These are phyloP conservation scores for Didymodactylos carnosus DNA, from an alignment of 2,888 invertebrate genomes.

Conservation along the genomic window DNA sequence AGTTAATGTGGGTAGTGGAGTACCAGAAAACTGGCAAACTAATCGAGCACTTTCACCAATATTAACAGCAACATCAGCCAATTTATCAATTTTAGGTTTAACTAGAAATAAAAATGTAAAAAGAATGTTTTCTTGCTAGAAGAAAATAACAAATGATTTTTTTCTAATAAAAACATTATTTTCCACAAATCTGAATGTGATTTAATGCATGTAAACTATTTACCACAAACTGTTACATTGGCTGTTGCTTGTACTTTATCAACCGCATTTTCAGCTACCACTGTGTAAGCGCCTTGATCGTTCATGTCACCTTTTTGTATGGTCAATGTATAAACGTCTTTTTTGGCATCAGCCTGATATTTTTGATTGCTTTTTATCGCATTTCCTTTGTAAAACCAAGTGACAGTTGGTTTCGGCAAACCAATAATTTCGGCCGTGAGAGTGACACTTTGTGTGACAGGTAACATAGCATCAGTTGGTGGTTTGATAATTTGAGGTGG, in stretches of 20 bases:
- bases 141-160: no score
- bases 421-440: slow-evolving; percentile 1
- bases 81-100: neutral
- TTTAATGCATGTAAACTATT: no score
- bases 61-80: neutral
- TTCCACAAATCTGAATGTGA: no score
- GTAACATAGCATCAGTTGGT: neutral
- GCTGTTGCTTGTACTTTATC: slow-evolving; percentile 1
- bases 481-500: neutral
- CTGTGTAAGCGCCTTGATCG: slow-evolving; percentile 7
- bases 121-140: no score
- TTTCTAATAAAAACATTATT: no score
- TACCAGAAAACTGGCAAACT: neutral
- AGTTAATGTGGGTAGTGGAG: neutral
- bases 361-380: neutral
- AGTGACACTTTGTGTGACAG: neutral
- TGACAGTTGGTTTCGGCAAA: neutral
- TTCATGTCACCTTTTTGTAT: neutral
- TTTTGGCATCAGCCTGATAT: neutral
- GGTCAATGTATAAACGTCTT: neutral
- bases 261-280: neutral
- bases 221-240: slow-evolving; percentile 5
- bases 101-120: no score
- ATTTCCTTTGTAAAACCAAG: slow-evolving; percentile 9
- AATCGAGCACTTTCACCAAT: slow-evolving; percentile 7